Evolutionary conservation across 1,140 invertebrate species (phyloP), one percentile per base, ranked within the genome.

Genomic region (Ylistrum balloti): DNA sequence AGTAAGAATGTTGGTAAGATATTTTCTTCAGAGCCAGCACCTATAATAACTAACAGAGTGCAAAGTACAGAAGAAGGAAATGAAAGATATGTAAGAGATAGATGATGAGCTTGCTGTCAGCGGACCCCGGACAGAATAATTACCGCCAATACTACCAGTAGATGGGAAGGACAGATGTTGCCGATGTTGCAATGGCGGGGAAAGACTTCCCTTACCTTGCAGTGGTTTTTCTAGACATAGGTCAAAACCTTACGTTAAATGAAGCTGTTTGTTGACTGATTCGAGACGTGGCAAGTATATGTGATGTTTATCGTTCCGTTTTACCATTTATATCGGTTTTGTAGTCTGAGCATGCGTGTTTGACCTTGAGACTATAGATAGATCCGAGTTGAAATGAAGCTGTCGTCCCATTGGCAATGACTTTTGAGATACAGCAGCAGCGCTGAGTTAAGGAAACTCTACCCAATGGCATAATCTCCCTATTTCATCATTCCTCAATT

Each of bases 311-410:
- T 74, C 56, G 17, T n/a, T 74, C 22, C 2, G n/a, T 74, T 74
- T 74, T 74, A 74, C 56, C 56, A 74, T 74, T 28, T 28, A 74
- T 74, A 74, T 74, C 17, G 28, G 5, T 74, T 74, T 74, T 74
- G 56, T 74, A 74, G 56, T 9, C 56, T 9, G 56, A 28, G n/a
- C 28, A 28, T 74, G 56, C 1, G 11, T 74, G 56, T 74, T 74
- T 74, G 56, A 74, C 56, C 56, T 74, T 74, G 56, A 74, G 56
- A 28, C 56, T 74, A 74, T 74, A 28, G 28, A 74, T 74, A 74
- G 56, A 74, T 2, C 22, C 28, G 3, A n/a, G n/a, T 74, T n/a
- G 56, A 74, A 74, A 74, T 74, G 56, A 74, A 74, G 56, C 56
- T 74, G 56, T 74, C 56, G 56, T 28, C 22, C n/a, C 56, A 3